Evolutionary conservation across 2,888 invertebrate species (phyloP), one percentile per base, ranked within the genome.

Genomic region (Gari tellinella): DNA sequence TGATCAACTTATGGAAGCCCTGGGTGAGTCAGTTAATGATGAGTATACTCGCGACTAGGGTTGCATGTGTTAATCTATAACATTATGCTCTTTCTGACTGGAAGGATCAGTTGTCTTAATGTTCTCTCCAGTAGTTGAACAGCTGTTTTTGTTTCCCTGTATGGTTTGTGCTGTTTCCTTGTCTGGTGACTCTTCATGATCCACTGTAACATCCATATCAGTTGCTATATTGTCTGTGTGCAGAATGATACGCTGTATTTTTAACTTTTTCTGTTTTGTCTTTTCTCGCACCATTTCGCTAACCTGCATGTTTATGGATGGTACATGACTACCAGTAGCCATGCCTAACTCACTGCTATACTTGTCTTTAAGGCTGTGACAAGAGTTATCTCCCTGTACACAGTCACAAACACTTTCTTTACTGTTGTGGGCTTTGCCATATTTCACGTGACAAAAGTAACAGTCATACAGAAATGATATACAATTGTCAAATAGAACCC

Each of bases 401-500:
- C 10, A 4, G 10, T 31, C 31, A 31, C 31, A 31, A n/a, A n/a
- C n/a, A n/a, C n/a, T n/a, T 10, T 31, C 31, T 7, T 10, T 10
- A 31, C 10, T 10, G 31, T 31, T 31, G 31, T 31, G 31, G 31
- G 31, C 31, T 31, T 31, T 31, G 31, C 86, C 83, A 67, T 85
- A 87, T 66, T 85, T 82, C 21, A 91, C 81, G 73, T 86, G 84
- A 0, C 90, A 88, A 75, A 89, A 91, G 65, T 89, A 91, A 53
- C 75, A 80, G 63, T 91, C 91, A 74, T 90, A 90, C 5, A 80
- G 83, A 26, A 91, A 78, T 0, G 90, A 89, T 3, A 90, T 81
- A 7, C 70, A 31, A 74, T 87, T 90, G 78, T 91, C 91, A 82
- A 97, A 98, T 12, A 97, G 93, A 37, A 98, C 96, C 88, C 98